phyloP scores from a whole-genome alignment of 2,113 vertebrate genomes.

The Nettapus auritus region DNA sequence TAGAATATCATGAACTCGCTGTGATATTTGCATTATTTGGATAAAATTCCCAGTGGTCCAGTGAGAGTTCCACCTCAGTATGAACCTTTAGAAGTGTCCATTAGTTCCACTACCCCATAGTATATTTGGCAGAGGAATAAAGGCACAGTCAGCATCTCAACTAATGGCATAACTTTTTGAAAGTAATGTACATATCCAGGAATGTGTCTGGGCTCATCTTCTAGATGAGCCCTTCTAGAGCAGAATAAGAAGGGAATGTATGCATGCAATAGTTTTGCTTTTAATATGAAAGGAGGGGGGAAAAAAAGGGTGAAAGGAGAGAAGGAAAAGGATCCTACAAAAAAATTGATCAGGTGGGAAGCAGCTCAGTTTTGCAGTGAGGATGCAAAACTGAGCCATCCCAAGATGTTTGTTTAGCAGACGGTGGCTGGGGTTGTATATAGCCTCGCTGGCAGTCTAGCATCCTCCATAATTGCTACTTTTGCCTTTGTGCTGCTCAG shows the following conservation, averaged over 20 bases:
- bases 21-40: constrained; percentile 34
- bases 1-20: background rate
- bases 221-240: background rate
- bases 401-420: background rate
- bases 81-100: background rate
- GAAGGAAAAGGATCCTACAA: background rate
- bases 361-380: background rate
- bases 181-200: background rate
- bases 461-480: background rate
- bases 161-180: background rate
- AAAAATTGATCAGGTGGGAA: background rate
- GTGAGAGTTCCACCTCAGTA: background rate
- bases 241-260: background rate
- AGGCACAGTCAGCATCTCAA: fast-evolving
- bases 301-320: background rate
- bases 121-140: background rate
- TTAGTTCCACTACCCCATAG: background rate
- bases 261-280: background rate
- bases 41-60: constrained; percentile 3
- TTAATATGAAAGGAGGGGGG: background rate
- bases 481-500: background rate
- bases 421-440: fast-evolving
- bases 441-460: background rate
- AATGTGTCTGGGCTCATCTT: background rate
- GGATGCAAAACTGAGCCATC: background rate